Conservation (phyloP, 2,888 invertebrate genomes). For the Lasioglossum figueresi region DNA sequence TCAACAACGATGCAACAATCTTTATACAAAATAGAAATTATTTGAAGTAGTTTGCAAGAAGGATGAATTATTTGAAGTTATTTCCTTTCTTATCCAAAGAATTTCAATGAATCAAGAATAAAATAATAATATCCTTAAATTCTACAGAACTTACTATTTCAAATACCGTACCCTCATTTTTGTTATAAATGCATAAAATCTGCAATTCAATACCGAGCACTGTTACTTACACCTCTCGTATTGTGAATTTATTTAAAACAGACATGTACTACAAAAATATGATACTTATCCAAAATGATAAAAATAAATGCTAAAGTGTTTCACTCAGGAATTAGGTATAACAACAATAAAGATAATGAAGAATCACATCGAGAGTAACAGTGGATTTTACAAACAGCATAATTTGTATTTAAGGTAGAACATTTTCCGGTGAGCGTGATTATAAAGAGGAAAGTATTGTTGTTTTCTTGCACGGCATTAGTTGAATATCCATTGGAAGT, state of each 20-base stretch:
- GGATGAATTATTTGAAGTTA: no score
- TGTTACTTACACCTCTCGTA: background rate
- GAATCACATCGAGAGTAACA: background rate
- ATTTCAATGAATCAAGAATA: background rate
- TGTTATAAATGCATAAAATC: no score
- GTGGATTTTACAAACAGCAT: background rate
- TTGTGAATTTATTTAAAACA: background rate
- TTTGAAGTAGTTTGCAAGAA: background rate
- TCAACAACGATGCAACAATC: no score
- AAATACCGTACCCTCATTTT: no score
- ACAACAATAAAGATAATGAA: background rate
- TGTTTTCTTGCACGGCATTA: background rate
- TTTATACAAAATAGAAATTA: background rate
- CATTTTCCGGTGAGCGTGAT: no score
- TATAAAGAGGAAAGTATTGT: background rate
- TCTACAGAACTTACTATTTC: no score
- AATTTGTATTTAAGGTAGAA: background rate
- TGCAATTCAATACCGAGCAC: no score
- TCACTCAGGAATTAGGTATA: background rate
- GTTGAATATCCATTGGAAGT: background rate
- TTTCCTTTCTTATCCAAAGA: background rate
- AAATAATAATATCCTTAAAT: no score
- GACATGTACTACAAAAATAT: background rate
- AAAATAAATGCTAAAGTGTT: background rate
- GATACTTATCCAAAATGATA: no score